Base-by-base conservation (phyloP, 2,888 invertebrate genomes). In the Horisme vitalbata region DNA sequence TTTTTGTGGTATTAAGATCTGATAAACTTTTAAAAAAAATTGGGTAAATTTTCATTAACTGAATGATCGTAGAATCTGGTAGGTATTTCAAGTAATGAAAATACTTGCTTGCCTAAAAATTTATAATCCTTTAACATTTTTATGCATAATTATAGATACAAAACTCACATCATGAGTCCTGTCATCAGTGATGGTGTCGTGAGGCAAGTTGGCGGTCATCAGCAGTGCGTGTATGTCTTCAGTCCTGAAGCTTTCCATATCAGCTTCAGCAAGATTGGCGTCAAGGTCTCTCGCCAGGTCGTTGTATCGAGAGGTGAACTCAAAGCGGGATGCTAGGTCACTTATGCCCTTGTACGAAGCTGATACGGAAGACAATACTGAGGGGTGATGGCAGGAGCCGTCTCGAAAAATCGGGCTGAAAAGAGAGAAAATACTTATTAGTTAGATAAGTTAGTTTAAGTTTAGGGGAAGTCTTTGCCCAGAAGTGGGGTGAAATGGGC, bases 231-330 rank as follows among this genome's bases (percentile, higher is more conserved):
- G 96, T 65, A 97, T 97, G 73, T 97, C 97, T 83, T 97, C 95
- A 12, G 96, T 95, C 61, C 95, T 93, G 85, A 97, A 97, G 79
- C 96, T 96, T 83, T 97, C 97, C 95, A 97, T 97, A 83, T 97
- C 97, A 45, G 97, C 96, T 84, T 97, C 96, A 27, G 97, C 97
- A 68, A 97, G 92, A 83, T 97, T 97, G 52, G 96, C 97, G 85
- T 97, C 97, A 84, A 97, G 92, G 79, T 97, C 96, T 75, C 95
- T 92, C 24, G 96, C 94, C 71, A 97, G 89, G 74, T 95, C 95
- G 82, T 97, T 96, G 80, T 97, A 96, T 69, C 95, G 95, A 28
- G 92, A 91, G 7, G 86, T 85, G 71, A 85, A 89, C 60, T 89
- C 89, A 71, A 89, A 87, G 43, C 85, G 80, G 24, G 90, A 87